Evolutionary conservation across 2,797 vertebrate species (phyloP).

Genomic region (Apodemus agrarius): DNA sequence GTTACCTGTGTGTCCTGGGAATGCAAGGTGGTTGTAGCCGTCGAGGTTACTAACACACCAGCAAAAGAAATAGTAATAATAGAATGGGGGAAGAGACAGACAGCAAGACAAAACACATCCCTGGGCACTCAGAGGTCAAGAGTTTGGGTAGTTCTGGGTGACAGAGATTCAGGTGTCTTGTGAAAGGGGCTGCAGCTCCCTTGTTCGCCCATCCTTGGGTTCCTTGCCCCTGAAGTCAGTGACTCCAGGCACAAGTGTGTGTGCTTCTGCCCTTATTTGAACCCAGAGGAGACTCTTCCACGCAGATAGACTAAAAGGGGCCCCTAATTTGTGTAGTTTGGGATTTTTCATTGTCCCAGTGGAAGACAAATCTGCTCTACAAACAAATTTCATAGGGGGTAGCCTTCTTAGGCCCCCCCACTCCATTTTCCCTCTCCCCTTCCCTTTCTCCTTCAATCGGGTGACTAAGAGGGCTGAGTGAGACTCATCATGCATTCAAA

Average conservation of each 20-base stretch:
- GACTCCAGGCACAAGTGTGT: background rate
- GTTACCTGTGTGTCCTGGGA: slow-evolving; percentile 15
- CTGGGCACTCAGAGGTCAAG: background rate
- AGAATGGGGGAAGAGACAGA: background rate
- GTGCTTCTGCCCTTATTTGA: background rate
- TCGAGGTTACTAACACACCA: background rate
- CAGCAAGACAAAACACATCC: background rate
- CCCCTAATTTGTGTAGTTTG: background rate
- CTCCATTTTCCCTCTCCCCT: background rate
- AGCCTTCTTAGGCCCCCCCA: background rate
- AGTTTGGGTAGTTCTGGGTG: background rate
- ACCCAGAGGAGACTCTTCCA: background rate
- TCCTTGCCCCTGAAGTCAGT: background rate
- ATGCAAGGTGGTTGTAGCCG: background rate
- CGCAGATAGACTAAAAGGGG: background rate
- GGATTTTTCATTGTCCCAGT: background rate
- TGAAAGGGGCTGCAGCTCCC: background rate
- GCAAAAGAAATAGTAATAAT: background rate
- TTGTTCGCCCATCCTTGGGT: background rate
- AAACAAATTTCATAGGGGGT: background rate
- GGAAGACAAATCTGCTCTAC: background rate
- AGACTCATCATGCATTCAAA: slow-evolving; percentile 66
- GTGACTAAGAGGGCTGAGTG: slow-evolving; percentile 70
- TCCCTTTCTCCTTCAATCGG: slow-evolving; percentile 59
- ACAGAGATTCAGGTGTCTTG: background rate